A percentile compares a stretch with the other conserved stretches of the same genome.
Evolutionary conservation across 1,140 invertebrate species (phyloP).

Genomic region (Drosophila equinoxialis): DNA sequence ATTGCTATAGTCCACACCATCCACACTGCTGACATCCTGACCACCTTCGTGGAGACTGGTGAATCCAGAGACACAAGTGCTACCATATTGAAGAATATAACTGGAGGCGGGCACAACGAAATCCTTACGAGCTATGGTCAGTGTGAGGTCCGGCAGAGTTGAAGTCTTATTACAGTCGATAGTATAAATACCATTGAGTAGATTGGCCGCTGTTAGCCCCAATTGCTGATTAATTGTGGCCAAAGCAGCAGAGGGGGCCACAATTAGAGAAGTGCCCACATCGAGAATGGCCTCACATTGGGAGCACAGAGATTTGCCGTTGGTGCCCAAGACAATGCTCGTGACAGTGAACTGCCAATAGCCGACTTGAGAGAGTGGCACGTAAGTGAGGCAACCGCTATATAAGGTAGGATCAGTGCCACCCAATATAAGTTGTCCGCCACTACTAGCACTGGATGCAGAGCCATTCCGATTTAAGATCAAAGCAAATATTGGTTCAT

Average conservation of each 20-base stretch:
- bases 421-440: conserved; percentile 96
- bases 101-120: conserved; percentile 44
- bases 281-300: conserved; percentile 97
- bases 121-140: conserved; percentile 57
- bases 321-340: conserved; percentile 84
- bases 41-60: conserved; percentile 88
- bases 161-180: conserved; percentile 84
- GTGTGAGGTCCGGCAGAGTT: conserved; percentile 39
- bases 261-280: conserved; percentile 98
- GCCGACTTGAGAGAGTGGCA: conserved; percentile 91
- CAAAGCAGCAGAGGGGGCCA: conserved; percentile 92
- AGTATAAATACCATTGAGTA: conserved; percentile 84
- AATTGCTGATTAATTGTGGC: conserved; percentile 88
- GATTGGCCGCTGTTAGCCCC: conserved; percentile 88
- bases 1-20: conserved; percentile 23
- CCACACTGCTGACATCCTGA: conserved; percentile 83
- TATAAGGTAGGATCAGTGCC: conserved; percentile 96
- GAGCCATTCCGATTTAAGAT: conserved; percentile 90
- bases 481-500: conserved; percentile 95
- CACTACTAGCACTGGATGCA: conserved; percentile 84
- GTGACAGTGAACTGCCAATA: conserved; percentile 99
- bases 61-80: conserved; percentile 63
- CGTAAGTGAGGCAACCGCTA: conserved; percentile 94
- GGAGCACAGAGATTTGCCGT: conserved; percentile 84
- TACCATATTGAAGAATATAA: conserved; percentile 82